Base-by-base conservation (phyloP, 2,888 invertebrate genomes). In the Strigamia transsilvanica region DNA sequence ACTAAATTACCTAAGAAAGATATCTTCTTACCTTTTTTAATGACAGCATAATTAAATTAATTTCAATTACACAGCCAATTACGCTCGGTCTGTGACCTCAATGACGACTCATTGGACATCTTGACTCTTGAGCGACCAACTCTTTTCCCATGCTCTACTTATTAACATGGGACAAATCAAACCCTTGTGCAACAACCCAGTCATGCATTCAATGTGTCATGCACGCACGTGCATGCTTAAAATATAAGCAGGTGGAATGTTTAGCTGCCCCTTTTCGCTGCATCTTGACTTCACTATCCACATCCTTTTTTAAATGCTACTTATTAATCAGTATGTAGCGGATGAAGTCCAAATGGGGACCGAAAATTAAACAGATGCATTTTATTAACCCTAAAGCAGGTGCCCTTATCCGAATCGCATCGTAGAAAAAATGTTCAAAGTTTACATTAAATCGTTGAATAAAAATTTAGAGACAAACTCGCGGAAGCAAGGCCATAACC, bases 401-500 rank as follows among this genome's bases (percentile, higher is more conserved):
- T 66, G 61, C 18, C 46, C 61, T 66, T 66, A 66, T 66, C 61
- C 6, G 3, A 66, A 21, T 12, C 12, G 61, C 23, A 66, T 23
- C 23, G 61, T 66, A n/a, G 61, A 23, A 66, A 66, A 66, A 66
- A 21, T 23, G 21, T 23, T 23, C 21, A 21, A 23, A 66, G 61
- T 66, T 66, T 66, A 66, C 61, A 23, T 1, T 23, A 66, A 18
- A 66, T 66, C 61, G 18, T 66, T 23, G 18, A 66, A 66, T 23
- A 66, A 66, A 66, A 66, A 66, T 66, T 66, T 23, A 21, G 9
- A 66, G 9, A 21, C 10, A 66, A 66, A 66, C 21, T 66, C 23
- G 61, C 61, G 61, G 61, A 66, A 66, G 61, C 61, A 66, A 66
- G 61, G 61, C 61, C 61, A 66, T 66, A 66, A 66, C 61, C 61